Percentiles rank a stretch among this genome's conserved stretches.
phyloP scores from a whole-genome alignment of 1,140 invertebrate species.

The Drosophila gunungcola region DNA sequence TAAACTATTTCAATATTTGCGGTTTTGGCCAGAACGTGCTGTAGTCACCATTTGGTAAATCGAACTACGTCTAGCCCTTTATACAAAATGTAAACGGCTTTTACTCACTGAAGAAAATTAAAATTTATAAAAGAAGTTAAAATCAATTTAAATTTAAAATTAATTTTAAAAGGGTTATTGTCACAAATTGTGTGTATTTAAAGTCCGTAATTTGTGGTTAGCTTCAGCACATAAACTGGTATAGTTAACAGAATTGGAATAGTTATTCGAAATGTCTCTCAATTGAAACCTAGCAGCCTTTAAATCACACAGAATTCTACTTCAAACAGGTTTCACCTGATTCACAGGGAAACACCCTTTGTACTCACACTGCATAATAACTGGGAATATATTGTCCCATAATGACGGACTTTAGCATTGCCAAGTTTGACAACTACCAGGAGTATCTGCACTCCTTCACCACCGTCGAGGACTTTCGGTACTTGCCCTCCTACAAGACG shows the following conservation, averaged over 20 bases:
- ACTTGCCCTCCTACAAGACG: conserved; percentile 24
- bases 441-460: conserved; percentile 53
- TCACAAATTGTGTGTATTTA: too few relatives aligned
- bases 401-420: conserved; percentile 39
- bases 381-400: neutral
- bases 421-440: conserved; percentile 47
- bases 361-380: neutral
- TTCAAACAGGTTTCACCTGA: neutral
- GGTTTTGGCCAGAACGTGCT: conserved; percentile 30
- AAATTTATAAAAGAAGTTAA: too few relatives aligned
- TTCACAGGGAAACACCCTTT: neutral
- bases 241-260: neutral
- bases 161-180: too few relatives aligned
- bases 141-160: too few relatives aligned
- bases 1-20: conserved; percentile 41
- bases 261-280: neutral
- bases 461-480: conserved; percentile 43
- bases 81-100: neutral
- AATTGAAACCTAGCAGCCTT: neutral
- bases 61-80: neutral
- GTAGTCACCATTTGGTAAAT: neutral
- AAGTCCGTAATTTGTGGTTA: neutral
- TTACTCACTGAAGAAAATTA: neutral
- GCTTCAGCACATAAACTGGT: neutral
- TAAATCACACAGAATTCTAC: neutral